Base-by-base conservation (phyloP, 2,797 vertebrate genomes). In the Austrolebias charrua region DNA sequence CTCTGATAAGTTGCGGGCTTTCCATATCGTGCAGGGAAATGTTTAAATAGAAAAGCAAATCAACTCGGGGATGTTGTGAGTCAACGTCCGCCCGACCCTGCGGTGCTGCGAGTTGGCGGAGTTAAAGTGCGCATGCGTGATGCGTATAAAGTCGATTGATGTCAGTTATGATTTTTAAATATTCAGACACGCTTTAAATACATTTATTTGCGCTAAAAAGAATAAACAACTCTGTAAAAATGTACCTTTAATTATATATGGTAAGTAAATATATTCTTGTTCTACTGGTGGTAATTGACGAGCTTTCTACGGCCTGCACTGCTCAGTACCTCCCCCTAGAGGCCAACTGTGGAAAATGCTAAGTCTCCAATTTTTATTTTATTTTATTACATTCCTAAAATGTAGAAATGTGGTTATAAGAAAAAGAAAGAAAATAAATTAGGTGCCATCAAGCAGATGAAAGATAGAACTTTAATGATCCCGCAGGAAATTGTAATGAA, bases 41-140 rank as follows among this genome's bases (percentile, higher is more conserved):
- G 0, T 10, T 16, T 8, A 20, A 44, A 1, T 9, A 7, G 9
- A 2, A 0, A 2, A 2, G 46, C 1, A 52, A 44, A 70, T 24
- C 0, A 59, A 75, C 19, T 76, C 60, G 29, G 83, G 81, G 78
- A 63, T 58, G 87, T 81, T 85, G 65, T 75, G 73, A 82, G 71
- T 81, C 66, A 38, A 81, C 42, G 79, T 86, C 80, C 57, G 83
- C 73, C 68, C 80, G 76, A 81, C 75, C 83, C 86, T 86, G 83
- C 86, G 78, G 79, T 64, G 74, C 70, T 64, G 74, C 70, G 5
- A 81, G 68, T 60, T 78, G 79, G 75, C 80, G 71, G 76, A 53
- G 85, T 9, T 0, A 0, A 24, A 78, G 31, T 86, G 85, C 88
- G 89, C 89, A 91, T 38, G 87, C 84, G 89, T 45, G 50, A n/a